Conservation (phyloP, 2,888 invertebrate species). For the Cryptosula pallasiana region DNA sequence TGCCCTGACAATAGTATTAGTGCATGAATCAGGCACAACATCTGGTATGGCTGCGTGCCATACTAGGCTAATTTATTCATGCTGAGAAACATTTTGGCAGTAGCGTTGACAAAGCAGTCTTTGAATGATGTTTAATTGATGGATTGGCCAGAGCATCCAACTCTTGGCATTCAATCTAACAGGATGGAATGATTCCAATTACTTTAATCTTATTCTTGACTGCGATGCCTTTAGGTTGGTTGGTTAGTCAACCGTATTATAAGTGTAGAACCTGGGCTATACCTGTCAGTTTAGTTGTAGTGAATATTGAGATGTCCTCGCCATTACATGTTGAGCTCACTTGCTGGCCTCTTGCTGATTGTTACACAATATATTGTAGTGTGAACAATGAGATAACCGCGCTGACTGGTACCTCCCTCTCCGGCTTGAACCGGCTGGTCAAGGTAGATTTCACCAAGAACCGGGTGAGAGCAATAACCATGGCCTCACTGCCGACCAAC, state of each 20-base stretch:
- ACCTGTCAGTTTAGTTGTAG: too few relatives aligned
- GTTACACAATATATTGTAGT: not conserved
- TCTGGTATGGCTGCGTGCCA: not conserved
- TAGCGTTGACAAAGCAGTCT: not conserved
- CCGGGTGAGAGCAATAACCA: slow-evolving; percentile 48
- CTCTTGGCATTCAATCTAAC: not conserved
- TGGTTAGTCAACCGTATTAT: too few relatives aligned
- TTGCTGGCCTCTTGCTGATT: too few relatives aligned
- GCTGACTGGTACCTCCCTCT: slow-evolving; percentile 56
- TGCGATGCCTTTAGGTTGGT: too few relatives aligned
- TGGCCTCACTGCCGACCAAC: slow-evolving; percentile 61
- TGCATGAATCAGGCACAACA: not conserved
- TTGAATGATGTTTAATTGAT: not conserved
- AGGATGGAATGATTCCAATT: not conserved
- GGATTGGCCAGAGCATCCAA: not conserved
- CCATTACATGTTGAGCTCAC: too few relatives aligned
- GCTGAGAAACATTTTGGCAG: not conserved
- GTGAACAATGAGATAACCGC: slow-evolving; percentile 56
- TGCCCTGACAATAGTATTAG: not conserved
- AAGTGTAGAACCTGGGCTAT: too few relatives aligned
- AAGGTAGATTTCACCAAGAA: slow-evolving; percentile 55
- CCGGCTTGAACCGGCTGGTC: slow-evolving; percentile 57
- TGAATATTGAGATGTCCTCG: too few relatives aligned
- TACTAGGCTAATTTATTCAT: not conserved
- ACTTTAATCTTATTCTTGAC: too few relatives aligned